Base-by-base conservation (phyloP, 1,140 invertebrate genomes). In the Capitella teleta region DNA sequence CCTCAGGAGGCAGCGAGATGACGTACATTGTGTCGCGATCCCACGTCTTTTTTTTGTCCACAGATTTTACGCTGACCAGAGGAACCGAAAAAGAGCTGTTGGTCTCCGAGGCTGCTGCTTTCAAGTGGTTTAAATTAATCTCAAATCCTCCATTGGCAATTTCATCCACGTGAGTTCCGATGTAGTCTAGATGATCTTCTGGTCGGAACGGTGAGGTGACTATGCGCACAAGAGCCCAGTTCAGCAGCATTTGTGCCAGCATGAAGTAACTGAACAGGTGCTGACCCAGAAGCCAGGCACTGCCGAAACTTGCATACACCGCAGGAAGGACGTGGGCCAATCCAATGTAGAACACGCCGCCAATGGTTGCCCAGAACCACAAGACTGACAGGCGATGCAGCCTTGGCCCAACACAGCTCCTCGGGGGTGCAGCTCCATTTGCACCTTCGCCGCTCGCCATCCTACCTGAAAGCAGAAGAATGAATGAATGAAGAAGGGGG, bases 331-430 rank as follows among this genome's bases (percentile, higher is more conserved):
- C 52, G 24, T 53, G 46, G 46, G 19, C 28, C 5, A 48, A 18
- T 30, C 52, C 52, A 21, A 24, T 34, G 46, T 28, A 48, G 28
- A 28, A 42, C 4, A 46, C 28, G 28, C 25, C 30, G 16, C 28
- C 28, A n/a, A 53, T 49, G 6, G 52, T 53, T 28, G 34, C 0
- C 52, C 52, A 53, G 47, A 53, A 53, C 52, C 52, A 53, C 23
- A 53, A 8, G 26, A 53, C 25, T n/a, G 46, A 43, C n/a, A 49
- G 12, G 34, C 43, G 36, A 14, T 44, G 16, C 42, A 44, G 25
- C 6, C 42, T n/a, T n/a, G n/a, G n/a, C n/a, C n/a, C n/a, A n/a
- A n/a, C n/a, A n/a, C n/a, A n/a, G n/a, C n/a, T n/a, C n/a, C n/a
- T n/a, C n/a, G n/a, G n/a, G n/a, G n/a, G n/a, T n/a, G n/a, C n/a